These are phyloP conservation scores for Drosophila quinaria DNA, from an alignment of 2,888 invertebrate species.

Conservation along the genomic window DNA sequence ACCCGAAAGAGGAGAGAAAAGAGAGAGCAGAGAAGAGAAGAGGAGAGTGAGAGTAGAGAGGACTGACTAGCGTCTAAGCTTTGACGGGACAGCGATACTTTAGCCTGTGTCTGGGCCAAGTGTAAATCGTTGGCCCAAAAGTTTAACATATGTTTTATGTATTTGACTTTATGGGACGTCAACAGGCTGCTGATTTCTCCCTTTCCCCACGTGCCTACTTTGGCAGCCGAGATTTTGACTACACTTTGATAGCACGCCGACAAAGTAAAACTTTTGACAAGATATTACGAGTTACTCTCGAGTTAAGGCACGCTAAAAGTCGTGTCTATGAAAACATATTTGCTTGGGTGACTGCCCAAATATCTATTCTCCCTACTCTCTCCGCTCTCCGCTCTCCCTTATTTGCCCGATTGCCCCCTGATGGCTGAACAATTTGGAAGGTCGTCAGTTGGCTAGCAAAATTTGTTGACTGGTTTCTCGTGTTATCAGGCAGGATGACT, in stretches of 20 bases:
- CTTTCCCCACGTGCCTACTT: background rate
- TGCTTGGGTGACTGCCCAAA: background rate
- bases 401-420: background rate
- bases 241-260: slow-evolving; percentile 24
- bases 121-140: slow-evolving; percentile 55
- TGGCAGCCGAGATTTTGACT: slow-evolving; percentile 33
- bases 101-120: slow-evolving; percentile 50
- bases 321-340: slow-evolving; percentile 29
- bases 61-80: slow-evolving; percentile 33
- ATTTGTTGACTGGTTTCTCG: slow-evolving; percentile 23
- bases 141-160: slow-evolving; percentile 61
- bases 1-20: background rate
- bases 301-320: slow-evolving; percentile 3
- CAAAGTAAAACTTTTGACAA: slow-evolving; percentile 32
- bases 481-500: slow-evolving; percentile 33
- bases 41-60: slow-evolving; percentile 1
- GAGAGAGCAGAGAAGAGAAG: background rate
- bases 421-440: slow-evolving; percentile 22
- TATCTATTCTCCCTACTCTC: background rate
- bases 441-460: slow-evolving; percentile 21
- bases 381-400: too few relatives aligned
- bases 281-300: slow-evolving; percentile 12
- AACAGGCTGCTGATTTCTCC: slow-evolving; percentile 42
- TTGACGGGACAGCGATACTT: slow-evolving; percentile 34
- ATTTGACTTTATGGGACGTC: slow-evolving; percentile 54